Evolutionary conservation across 2,113 vertebrate genomes (phyloP).

Genomic region (Mixornis gularis): DNA sequence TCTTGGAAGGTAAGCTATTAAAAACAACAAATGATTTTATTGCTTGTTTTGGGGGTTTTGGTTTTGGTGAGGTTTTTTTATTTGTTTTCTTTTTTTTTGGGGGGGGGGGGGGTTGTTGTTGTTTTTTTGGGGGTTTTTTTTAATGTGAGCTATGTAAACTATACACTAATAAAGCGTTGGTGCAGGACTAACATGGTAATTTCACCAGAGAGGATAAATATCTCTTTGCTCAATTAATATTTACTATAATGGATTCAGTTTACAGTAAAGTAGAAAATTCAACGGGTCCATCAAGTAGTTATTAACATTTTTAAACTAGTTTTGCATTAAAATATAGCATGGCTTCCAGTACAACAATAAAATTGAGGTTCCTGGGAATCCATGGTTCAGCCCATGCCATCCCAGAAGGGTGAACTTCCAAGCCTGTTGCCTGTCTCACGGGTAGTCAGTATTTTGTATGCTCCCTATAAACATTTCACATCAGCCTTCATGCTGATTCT

Average conservation of each 20-base stretch:
- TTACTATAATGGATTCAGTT: background rate
- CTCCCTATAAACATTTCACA: background rate
- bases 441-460: background rate
- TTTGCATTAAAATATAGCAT: background rate
- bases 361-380: background rate
- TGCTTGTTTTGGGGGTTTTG: background rate
- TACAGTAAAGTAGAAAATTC: background rate
- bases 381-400: background rate
- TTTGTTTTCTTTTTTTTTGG: too few relatives aligned
- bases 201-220: background rate
- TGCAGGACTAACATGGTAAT: background rate
- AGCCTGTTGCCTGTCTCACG: background rate
- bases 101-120: too few relatives aligned
- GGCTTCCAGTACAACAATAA: background rate
- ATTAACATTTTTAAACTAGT: background rate
- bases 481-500: background rate
- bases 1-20: conserved; percentile 72
- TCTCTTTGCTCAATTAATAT: background rate
- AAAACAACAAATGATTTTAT: background rate
- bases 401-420: background rate
- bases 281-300: background rate
- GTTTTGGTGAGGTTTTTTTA: background rate
- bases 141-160: background rate
- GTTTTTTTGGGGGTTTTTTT: background rate
- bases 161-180: background rate